Base-by-base conservation (phyloP, 2,888 invertebrate genomes). In the Drosophila demipolita region DNA sequence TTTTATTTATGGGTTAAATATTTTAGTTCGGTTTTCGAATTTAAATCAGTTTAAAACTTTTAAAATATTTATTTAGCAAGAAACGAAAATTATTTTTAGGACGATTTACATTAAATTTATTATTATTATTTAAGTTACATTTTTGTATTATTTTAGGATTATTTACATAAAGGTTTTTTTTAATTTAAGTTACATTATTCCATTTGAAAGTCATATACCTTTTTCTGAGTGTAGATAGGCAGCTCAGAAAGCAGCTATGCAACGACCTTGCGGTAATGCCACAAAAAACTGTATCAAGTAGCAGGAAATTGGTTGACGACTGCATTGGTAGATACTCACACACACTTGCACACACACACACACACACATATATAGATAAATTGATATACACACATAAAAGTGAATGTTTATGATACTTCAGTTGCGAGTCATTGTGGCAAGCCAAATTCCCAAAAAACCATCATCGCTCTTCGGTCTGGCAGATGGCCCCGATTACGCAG, bases 351-450 rank as follows among this genome's bases (percentile, higher is more conserved):
- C 23, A 23, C 36, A 15, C 15, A 15, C 23, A 45, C 20, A 20
- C 38, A 38, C 42, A 20, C 5, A 42, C 3, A 17, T 6, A 45
- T 7, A 45, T 7, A 45, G 12, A 3, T 23, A 23, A 45, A 20
- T 8, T 26, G 26, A 57, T 26, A n/a, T 36, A 36, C 48, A 36
- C 48, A 32, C 17, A 52, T 87, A 86, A 86, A 86, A 86, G 86
- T 86, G 86, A 86, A 86, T 86, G 86, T 86, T 89, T 87, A 87
- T 84, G 89, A 81, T 83, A 81, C 86, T 89, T 83, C 75, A 88
- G 66, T 78, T 73, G 71, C 87, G 80, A 82, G 72, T 83, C 69
- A 75, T 80, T 78, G 85, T 80, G 87, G 74, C 65, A 78, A 75
- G n/a, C 38, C 71, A 75, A 78, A 78, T 72, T 83, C 81, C 65